phyloP scores from a whole-genome alignment of 2,888 invertebrate species.

The Metalampra italica region DNA sequence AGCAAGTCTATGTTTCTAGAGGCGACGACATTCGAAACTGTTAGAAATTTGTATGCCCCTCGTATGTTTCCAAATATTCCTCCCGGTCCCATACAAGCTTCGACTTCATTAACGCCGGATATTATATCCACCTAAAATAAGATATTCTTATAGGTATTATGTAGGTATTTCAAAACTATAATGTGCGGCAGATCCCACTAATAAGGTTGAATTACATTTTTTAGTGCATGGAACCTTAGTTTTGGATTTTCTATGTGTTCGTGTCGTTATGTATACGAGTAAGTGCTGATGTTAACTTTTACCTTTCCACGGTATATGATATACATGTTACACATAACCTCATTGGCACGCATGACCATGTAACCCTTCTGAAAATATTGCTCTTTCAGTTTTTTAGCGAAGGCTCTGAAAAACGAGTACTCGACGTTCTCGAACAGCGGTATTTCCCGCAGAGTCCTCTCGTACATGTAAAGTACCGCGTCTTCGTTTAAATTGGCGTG shows the following conservation, averaged over 20 bases:
- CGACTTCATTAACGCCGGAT: conserved; percentile 61
- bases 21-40: conserved; percentile 65
- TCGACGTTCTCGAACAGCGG: conserved; percentile 74
- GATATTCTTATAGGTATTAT: too few relatives aligned
- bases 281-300: conserved; percentile 15
- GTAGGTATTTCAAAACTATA: too few relatives aligned
- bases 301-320: conserved; percentile 73
- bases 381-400: conserved; percentile 68
- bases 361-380: conserved; percentile 68
- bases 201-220: too few relatives aligned
- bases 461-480: conserved; percentile 73
- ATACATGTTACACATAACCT: conserved; percentile 61
- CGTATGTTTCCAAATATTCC: conserved; percentile 73
- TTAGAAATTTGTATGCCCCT: conserved; percentile 54
- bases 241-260: too few relatives aligned
- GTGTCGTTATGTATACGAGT: too few relatives aligned
- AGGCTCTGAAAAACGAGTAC: conserved; percentile 72
- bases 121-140: conserved; percentile 56
- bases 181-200: too few relatives aligned
- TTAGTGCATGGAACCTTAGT: too few relatives aligned
- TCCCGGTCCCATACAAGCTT: conserved; percentile 71
- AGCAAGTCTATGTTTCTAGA: conserved; percentile 71
- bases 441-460: conserved; percentile 71
- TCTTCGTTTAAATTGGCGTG: conserved; percentile 77
- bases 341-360: conserved; percentile 61